These are phyloP conservation scores for Podarcis raffonei DNA, from an alignment of 2,113 vertebrate species.

Conservation along the genomic window DNA sequence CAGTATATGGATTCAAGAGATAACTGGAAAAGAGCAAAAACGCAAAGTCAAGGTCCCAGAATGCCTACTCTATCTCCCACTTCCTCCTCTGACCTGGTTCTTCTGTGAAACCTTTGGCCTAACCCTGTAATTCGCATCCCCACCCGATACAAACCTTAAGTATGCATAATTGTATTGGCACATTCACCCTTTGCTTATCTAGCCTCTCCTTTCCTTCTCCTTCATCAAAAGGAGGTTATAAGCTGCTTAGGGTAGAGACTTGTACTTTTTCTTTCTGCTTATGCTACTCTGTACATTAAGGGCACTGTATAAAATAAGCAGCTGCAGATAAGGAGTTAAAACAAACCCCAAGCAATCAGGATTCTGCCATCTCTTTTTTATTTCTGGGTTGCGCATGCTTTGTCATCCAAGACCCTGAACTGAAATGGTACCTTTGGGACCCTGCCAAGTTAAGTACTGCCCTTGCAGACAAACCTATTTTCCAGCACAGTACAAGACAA, in stretches of 20 bases:
- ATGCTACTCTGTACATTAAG: not conserved
- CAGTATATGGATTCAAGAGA: slow-evolving; percentile 93
- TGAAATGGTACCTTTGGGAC: slow-evolving; percentile 4
- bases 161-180: not conserved
- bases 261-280: not conserved
- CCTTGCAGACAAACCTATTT: not conserved
- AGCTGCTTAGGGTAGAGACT: not conserved
- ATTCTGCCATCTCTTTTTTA: not conserved
- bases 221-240: not conserved
- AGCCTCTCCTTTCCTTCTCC: not conserved
- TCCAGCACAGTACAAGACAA: not conserved
- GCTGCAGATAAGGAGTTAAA: not conserved
- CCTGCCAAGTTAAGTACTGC: slow-evolving; percentile 7
- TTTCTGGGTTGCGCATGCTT: slow-evolving; percentile 16
- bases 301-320: not conserved
- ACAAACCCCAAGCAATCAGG: not conserved
- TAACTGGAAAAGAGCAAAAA: slow-evolving; percentile 82
- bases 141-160: not conserved
- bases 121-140: not conserved
- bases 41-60: not conserved
- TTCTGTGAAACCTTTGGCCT: not conserved
- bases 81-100: not conserved
- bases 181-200: not conserved
- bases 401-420: slow-evolving; percentile 15
- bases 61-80: not conserved